Percentiles rank a stretch among this genome's conserved stretches.
phyloP scores from a whole-genome alignment of 2,797 vertebrate genomes.

The Crypturellus tataupa region DNA sequence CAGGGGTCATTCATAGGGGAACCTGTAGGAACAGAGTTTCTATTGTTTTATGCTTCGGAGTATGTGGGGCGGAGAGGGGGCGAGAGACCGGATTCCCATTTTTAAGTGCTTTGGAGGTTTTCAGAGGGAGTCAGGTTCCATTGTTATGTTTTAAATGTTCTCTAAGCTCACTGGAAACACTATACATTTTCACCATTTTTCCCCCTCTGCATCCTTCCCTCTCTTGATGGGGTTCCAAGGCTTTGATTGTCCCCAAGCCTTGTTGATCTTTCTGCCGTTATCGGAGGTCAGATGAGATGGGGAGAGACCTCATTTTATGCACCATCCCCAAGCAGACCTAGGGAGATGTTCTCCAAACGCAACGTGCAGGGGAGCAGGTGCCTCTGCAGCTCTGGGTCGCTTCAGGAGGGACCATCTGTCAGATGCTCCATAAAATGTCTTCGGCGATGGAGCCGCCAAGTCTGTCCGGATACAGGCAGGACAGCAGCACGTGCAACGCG shows the following conservation, averaged over 20 bases:
- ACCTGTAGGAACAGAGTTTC: conserved; percentile 29
- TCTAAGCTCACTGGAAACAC: not conserved
- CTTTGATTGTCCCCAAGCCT: not conserved
- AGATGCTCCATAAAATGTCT: not conserved
- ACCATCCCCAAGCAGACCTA: not conserved
- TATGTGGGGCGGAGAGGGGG: not conserved
- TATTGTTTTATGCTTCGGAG: conserved; percentile 9
- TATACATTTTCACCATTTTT: not conserved
- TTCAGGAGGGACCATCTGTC: not conserved
- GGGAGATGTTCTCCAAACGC: not conserved
- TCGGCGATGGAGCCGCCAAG: not conserved
- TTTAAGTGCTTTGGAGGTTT: conserved; percentile 50
- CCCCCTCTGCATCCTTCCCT: not conserved
- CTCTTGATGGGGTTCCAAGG: not conserved
- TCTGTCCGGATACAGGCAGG: not conserved
- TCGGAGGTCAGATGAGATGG: not conserved
- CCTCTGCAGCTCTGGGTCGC: not conserved
- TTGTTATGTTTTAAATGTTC: not conserved
- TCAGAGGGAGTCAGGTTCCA: conserved; percentile 39
- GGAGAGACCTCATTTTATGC: not conserved
- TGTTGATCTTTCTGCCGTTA: not conserved
- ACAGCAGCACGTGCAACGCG: not conserved
- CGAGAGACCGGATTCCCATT: conserved; percentile 11
- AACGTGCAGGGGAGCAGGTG: not conserved
- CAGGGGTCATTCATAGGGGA: conserved; percentile 46